Evolutionary conservation across 1,140 invertebrate genomes (phyloP), one percentile per base, ranked within the genome.

Genomic region (Drosophila bifasciata): DNA sequence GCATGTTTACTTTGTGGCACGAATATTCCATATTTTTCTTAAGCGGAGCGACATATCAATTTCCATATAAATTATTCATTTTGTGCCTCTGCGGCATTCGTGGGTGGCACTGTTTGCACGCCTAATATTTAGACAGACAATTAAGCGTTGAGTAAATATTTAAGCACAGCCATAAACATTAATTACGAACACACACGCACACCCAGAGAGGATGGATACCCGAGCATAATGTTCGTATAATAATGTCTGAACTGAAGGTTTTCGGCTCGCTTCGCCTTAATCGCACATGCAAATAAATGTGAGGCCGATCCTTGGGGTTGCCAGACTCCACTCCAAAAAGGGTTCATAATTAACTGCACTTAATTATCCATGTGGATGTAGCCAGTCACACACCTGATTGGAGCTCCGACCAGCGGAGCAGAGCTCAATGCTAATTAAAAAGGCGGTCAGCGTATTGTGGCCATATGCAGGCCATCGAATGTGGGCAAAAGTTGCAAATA

Each of bases 71-170:
- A 78, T 75, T 78, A 78, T 86, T 81, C 58, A 75, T 46, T 23
- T 15, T 19, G 46, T 7, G 21, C 13, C 41, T 48, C 44, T 49
- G 58, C 23, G 41, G 59, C 41, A 56, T 41, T 23, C 8, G 44
- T 15, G n/a, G 28, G 44, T 15, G n/a, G 28, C 41, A 40, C 15
- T 66, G 52, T 77, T 74, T 70, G 16, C 60, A 51, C 43, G 49
- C 49, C 75, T 60, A 88, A 70, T 88, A 71, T 75, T 88, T 86
- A 62, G 50, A 15, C 44, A 59, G 49, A 49, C 77, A 85, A 85
- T 85, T 77, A 86, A 60, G 49, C 67, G 63, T 17, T 49, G 46
- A 40, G 71, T 75, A 67, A 88, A 69, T 76, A 58, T 86, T 63
- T 61, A 74, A 69, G 63, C 53, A 49, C 64, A 56, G 61, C 43